Conservation (phyloP, 1,140 invertebrate species). For the Drosophila tropicalis region DNA sequence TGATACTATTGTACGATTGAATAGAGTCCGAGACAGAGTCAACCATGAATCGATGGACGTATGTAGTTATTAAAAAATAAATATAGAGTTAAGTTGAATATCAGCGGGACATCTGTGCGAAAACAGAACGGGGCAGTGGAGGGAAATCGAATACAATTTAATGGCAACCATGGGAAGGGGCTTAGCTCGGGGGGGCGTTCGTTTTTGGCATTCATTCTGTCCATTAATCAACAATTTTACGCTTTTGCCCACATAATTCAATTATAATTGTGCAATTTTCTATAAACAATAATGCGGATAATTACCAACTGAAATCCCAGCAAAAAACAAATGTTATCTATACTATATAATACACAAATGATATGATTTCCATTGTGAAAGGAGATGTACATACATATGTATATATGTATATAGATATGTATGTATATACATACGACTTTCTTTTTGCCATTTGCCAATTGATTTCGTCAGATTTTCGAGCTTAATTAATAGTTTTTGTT, state of each 20-base stretch:
- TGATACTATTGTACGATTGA: slow-evolving; percentile 32
- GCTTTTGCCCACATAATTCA: slow-evolving; percentile 42
- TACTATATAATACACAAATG: neutral
- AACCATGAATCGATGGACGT: slow-evolving; percentile 34
- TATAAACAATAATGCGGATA: slow-evolving; percentile 10
- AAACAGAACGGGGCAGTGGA: neutral
- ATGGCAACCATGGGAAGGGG: neutral
- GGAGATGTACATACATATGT: neutral
- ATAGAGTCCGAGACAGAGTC: slow-evolving; percentile 1
- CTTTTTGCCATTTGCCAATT: neutral
- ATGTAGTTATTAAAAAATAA: slow-evolving; percentile 49
- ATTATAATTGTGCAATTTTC: slow-evolving; percentile 44
- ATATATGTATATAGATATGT: neutral
- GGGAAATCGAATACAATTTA: neutral
- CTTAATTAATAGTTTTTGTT: slow-evolving; percentile 16
- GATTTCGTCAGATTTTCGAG: neutral
- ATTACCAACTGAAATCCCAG: slow-evolving; percentile 3
- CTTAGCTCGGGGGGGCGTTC: neutral
- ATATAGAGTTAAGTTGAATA: slow-evolving; percentile 45
- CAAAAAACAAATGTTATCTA: neutral
- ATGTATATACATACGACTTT: neutral
- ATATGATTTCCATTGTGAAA: neutral
- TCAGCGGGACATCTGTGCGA: slow-evolving; percentile 49
- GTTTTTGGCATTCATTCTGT: neutral
- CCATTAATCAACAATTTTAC: slow-evolving; percentile 58